Conservation (phyloP, 2,797 vertebrate genomes). For the Falco cherrug region DNA sequence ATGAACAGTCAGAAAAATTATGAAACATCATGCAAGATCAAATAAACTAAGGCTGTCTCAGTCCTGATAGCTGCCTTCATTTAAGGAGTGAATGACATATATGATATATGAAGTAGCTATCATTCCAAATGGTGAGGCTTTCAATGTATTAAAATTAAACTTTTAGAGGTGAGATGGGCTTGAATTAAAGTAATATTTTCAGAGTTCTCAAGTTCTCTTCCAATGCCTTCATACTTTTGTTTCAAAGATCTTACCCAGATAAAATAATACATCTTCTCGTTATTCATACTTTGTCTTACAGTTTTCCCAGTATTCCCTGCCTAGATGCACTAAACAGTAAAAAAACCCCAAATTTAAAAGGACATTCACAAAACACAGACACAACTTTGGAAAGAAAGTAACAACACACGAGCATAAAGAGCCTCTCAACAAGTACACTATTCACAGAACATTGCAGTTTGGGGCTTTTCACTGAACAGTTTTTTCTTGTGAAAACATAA, state of each 20-base stretch:
- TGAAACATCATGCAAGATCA: not conserved
- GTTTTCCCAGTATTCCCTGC: not conserved
- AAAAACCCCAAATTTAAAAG: not conserved
- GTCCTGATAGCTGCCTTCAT: not conserved
- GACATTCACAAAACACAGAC: not conserved
- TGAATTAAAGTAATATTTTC: conserved; percentile 14
- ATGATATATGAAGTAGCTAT: conserved; percentile 27
- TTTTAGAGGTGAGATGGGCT: conserved; percentile 15
- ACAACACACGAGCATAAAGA: not conserved
- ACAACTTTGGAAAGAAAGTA: not conserved
- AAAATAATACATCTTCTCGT: conserved; percentile 14
- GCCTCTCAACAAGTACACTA: not conserved
- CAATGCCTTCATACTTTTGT: not conserved
- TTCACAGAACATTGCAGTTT: not conserved
- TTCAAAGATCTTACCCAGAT: not conserved
- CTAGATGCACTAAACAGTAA: not conserved
- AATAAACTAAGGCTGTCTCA: conserved; percentile 12
- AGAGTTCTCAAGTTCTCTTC: not conserved
- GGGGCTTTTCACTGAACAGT: not conserved
- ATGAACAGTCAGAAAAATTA: not conserved
- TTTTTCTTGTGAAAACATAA: not conserved
- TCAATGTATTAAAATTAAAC: conserved; percentile 51
- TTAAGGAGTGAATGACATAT: conserved; percentile 11
- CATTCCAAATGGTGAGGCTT: conserved; percentile 33
- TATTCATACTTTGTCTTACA: not conserved